Base-by-base conservation (phyloP, 2,888 invertebrate genomes). In the Lepetodrilus schrolli region DNA sequence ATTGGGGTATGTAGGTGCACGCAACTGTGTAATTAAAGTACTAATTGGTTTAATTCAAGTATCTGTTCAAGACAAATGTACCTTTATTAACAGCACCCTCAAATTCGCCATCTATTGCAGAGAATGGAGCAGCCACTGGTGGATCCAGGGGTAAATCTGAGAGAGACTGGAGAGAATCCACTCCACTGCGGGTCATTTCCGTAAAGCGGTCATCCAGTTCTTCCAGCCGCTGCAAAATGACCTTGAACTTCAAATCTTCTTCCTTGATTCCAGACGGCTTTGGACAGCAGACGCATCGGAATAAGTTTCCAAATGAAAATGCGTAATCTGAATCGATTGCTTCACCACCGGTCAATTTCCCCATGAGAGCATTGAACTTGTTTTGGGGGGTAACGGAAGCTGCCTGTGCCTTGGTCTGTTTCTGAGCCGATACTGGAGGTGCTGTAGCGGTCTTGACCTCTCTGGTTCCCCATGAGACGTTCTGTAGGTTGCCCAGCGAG, bases 391-490 rank as follows among this genome's bases (percentile, higher is more conserved):
- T 76, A 10, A 81, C 79, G 1, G 80, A 80, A 30, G 76, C 73
- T 4, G 78, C 76, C 48, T 73, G 30, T 13, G 58, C 47, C 30
- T 58, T 36, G 26, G 66, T 58, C 10, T 70, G 66, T n/a, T 48
- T 23, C 2, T 38, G 23, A 1, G 21, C 23, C 2, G 68, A 58
- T 0, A 58, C 13, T 0, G 73, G 37, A 68, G 79, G 10, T 43
- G 34, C 36, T n/a, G 51, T 65, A 48, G 78, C 76, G 8, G 75
- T 69, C 65, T 80, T 82, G 26, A 92, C 94, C 90, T 97, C 98
- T 73, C 98, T 92, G 0, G 97, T 98, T 5, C 98, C 98, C 98
- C 98, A 98, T 0, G 95, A 94, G 3, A 98, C 95, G 86, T 96
- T 95, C 89, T 98, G 96, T 91, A 98, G 93, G 89, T 98, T 98